phyloP scores from a whole-genome alignment of 2,888 invertebrate genomes.

The Serrognathus titanus region DNA sequence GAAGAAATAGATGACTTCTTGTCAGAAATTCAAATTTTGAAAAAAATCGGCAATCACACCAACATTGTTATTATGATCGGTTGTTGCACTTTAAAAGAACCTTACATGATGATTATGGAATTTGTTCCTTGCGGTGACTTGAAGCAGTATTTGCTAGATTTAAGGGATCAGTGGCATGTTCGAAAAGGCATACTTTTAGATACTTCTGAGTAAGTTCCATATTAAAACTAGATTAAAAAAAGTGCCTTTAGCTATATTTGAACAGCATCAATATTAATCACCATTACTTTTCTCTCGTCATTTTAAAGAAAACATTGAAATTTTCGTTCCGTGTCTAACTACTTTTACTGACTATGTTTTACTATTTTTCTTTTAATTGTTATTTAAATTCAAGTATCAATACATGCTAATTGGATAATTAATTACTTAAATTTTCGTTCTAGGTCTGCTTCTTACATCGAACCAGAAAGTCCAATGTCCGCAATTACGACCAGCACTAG shows the following conservation, averaged over 20 bases:
- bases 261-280: no score
- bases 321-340: no score
- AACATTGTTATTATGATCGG: conserved; percentile 73
- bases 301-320: no score
- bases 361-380: no score
- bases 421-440: background rate
- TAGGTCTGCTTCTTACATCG: conserved; percentile 23
- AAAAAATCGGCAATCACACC: conserved; percentile 70
- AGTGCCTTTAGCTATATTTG: no score
- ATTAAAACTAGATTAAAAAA: no score
- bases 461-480: conserved; percentile 22
- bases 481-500: conserved; percentile 23
- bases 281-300: no score
- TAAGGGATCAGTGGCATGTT: conserved; percentile 42
- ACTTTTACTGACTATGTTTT: no score
- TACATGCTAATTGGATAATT: no score
- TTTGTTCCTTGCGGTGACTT: conserved; percentile 77
- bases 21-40: conserved; percentile 74
- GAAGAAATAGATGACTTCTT: conserved; percentile 68
- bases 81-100: conserved; percentile 67
- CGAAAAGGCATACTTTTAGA: no score
- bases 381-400: no score
- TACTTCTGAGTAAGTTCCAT: no score
- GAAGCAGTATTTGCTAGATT: conserved; percentile 57
- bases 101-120: conserved; percentile 73